A percentile compares a stretch with the other conserved stretches of the same genome.
Conservation (phyloP, 1,140 invertebrate species). For the Agraylea sexmaculata region DNA sequence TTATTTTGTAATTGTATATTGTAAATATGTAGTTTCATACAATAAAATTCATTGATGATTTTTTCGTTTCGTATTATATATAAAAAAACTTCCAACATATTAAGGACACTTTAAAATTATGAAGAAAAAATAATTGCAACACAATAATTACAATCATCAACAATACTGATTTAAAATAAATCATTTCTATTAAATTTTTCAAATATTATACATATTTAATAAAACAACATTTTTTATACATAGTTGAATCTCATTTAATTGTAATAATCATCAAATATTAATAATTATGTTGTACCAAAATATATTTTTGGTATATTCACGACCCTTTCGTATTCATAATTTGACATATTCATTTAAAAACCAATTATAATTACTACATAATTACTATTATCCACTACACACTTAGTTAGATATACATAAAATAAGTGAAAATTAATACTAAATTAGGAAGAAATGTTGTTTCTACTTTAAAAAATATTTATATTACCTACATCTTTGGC, state of each 20-base stretch:
- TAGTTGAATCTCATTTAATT: no score
- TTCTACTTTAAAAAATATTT: background rate
- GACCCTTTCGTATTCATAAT: no score
- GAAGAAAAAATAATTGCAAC: background rate
- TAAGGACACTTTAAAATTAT: background rate
- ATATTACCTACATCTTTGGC: background rate
- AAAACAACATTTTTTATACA: background rate
- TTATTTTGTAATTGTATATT: no score
- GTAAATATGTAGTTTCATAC: no score
- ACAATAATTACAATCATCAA: slow-evolving; percentile 1
- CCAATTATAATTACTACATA: background rate
- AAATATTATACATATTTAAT: background rate
- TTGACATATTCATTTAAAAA: no score
- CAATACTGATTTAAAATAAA: background rate
- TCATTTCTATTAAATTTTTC: background rate
- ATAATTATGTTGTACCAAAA: no score
- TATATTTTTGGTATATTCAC: no score
- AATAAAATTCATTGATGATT: no score
- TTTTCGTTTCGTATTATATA: no score
- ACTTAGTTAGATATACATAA: background rate
- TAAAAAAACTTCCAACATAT: background rate
- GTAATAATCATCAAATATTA: no score
- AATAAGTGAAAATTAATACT: background rate
- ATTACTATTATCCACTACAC: slow-evolving; percentile 1
- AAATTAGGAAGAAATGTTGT: background rate